Evolutionary conservation across 1,140 invertebrate genomes (phyloP).

Genomic region (Halesus radiatus): DNA sequence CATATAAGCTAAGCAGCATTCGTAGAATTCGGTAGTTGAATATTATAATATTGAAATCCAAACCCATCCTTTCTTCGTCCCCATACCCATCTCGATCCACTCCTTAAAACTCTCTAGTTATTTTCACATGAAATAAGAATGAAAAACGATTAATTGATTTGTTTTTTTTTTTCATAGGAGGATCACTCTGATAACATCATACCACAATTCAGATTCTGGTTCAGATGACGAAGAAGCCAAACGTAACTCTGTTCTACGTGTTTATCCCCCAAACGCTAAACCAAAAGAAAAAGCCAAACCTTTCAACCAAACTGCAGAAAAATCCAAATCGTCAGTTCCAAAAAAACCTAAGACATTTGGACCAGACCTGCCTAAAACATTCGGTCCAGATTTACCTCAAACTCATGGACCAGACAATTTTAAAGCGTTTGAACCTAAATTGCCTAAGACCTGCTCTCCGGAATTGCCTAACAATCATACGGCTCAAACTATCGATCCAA

Average conservation of each 20-base stretch:
- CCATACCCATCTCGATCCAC: background rate
- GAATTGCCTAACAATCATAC: background rate
- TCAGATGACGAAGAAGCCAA: conserved; percentile 50
- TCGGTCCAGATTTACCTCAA: conserved; percentile 20
- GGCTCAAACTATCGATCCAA: background rate
- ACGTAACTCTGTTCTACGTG: conserved; percentile 26
- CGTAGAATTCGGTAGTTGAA: no score
- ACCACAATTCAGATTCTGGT: conserved; percentile 55
- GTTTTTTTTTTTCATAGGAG: conserved; percentile 48
- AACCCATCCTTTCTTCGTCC: background rate
- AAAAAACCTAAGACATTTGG: conserved; percentile 41
- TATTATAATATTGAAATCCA: no score
- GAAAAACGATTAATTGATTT: background rate
- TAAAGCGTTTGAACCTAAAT: background rate
- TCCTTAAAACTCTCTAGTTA: background rate
- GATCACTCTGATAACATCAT: conserved; percentile 55
- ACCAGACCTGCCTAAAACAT: conserved; percentile 45
- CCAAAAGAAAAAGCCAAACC: conserved; percentile 10
- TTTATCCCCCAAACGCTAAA: conserved; percentile 36
- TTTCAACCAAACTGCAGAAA: background rate
- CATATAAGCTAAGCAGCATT: background rate
- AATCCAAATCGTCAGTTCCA: conserved; percentile 1
- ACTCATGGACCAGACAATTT: background rate
- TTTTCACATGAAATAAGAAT: background rate
- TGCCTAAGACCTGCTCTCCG: background rate